phyloP scores from a whole-genome alignment of 2,888 invertebrate species.

The Thereva unica region DNA sequence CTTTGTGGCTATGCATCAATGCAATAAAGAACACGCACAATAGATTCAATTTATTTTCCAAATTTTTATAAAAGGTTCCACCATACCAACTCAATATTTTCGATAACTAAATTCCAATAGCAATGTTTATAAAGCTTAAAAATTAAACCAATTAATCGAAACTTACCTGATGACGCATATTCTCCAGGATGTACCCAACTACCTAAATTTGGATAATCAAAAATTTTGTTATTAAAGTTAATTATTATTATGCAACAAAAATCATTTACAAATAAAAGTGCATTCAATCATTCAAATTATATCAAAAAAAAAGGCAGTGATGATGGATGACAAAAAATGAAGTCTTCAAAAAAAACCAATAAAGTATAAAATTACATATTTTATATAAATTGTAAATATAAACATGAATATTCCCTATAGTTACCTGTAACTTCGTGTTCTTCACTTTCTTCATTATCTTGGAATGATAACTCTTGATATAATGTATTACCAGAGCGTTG shows the following conservation, averaged over 20 bases:
- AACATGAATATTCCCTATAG: conserved; percentile 28
- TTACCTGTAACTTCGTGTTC: conserved; percentile 88
- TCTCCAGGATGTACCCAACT: conserved; percentile 99
- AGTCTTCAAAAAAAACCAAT: background rate
- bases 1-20: too few relatives aligned
- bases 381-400: background rate
- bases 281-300: background rate
- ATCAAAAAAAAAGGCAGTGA: background rate
- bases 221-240: conserved; percentile 26
- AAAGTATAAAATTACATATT: background rate
- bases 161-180: conserved; percentile 96
- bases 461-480: conserved; percentile 92
- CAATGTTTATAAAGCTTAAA: conserved; percentile 49
- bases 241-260: conserved; percentile 36
- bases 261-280: background rate
- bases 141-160: conserved; percentile 31
- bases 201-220: conserved; percentile 59
- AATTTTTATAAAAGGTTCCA: background rate
- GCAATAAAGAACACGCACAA: too few relatives aligned
- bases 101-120: conserved; percentile 51
- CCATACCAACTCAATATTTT: background rate
- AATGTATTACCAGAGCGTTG: conserved; percentile 87
- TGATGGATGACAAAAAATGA: conserved; percentile 13
- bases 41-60: too few relatives aligned
- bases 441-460: conserved; percentile 87